Evolutionary conservation across 2,113 vertebrate species (phyloP).

Genomic region (Numenius arquata): DNA sequence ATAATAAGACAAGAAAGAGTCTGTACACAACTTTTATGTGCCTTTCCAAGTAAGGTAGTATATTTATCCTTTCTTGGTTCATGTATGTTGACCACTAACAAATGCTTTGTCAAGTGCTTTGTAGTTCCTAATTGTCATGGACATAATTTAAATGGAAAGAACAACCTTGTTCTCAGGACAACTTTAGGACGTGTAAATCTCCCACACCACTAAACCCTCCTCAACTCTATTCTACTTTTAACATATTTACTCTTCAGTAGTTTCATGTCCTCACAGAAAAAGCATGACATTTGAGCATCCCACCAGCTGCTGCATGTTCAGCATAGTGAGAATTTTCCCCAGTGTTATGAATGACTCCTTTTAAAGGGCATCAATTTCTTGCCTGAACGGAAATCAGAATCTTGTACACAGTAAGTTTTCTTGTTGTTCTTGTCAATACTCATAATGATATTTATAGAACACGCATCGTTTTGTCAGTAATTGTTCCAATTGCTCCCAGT

Average conservation of each 20-base stretch:
- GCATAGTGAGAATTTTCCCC: background rate
- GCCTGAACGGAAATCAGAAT: background rate
- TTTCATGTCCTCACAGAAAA: background rate
- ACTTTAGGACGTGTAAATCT: background rate
- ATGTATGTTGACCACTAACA: background rate
- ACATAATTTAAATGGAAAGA: background rate
- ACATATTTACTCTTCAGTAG: background rate
- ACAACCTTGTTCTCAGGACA: background rate
- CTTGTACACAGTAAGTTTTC: background rate
- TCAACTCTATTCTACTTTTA: background rate
- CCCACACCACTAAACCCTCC: fast-evolving
- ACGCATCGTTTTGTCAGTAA: background rate
- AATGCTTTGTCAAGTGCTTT: background rate
- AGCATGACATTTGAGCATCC: background rate
- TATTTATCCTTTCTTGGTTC: background rate
- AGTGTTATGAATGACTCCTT: background rate
- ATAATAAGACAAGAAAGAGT: background rate
- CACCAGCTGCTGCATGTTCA: background rate
- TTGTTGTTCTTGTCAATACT: background rate
- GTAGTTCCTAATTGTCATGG: background rate
- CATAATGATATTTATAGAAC: background rate
- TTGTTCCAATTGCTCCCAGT: background rate
- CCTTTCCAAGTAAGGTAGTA: background rate
- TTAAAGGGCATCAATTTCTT: background rate
- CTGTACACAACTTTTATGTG: background rate